These are phyloP conservation scores for Hypena proboscidalis DNA, from an alignment of 2,888 invertebrate genomes.

Conservation along the genomic window DNA sequence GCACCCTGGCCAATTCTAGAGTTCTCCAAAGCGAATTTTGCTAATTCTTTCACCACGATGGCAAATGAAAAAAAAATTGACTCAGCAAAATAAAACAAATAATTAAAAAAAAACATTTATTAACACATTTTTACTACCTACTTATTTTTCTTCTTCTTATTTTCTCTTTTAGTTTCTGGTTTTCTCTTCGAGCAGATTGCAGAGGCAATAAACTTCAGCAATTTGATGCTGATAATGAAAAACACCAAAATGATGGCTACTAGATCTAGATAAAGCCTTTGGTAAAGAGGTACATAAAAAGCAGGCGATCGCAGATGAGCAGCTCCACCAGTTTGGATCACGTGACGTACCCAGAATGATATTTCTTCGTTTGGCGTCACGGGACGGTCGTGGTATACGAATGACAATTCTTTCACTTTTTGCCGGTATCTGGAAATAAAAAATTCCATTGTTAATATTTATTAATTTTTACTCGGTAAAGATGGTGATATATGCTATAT, in stretches of 20 bases:
- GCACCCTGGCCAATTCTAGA: too few species aligned
- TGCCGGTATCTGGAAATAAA: slow-evolving; percentile 14
- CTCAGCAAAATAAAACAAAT: too few species aligned
- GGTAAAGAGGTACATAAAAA: slow-evolving; percentile 31
- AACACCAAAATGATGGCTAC: slow-evolving; percentile 8
- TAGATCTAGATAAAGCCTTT: slow-evolving; percentile 50
- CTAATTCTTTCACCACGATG: too few species aligned
- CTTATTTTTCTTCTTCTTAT: slow-evolving; percentile 8
- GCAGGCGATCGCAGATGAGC: slow-evolving; percentile 60
- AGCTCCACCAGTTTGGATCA: slow-evolving; percentile 80
- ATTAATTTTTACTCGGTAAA: too few species aligned
- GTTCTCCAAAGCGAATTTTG: too few species aligned
- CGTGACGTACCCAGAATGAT: slow-evolving; percentile 87
- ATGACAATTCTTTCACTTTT: slow-evolving; percentile 19
- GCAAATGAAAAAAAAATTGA: too few species aligned
- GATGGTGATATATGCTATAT: too few species aligned
- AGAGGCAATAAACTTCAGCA: neutral
- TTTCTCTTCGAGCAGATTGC: neutral
- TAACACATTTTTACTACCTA: too few species aligned
- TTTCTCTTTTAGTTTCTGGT: neutral
- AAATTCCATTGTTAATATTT: neutral
- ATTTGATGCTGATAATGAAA: neutral
- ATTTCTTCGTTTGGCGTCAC: slow-evolving; percentile 82
- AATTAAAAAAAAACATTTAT: too few species aligned
- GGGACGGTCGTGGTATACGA: slow-evolving; percentile 57